Evolutionary conservation across 1,140 invertebrate species (phyloP), one percentile per base, ranked within the genome.

Genomic region (Halesus radiatus): DNA sequence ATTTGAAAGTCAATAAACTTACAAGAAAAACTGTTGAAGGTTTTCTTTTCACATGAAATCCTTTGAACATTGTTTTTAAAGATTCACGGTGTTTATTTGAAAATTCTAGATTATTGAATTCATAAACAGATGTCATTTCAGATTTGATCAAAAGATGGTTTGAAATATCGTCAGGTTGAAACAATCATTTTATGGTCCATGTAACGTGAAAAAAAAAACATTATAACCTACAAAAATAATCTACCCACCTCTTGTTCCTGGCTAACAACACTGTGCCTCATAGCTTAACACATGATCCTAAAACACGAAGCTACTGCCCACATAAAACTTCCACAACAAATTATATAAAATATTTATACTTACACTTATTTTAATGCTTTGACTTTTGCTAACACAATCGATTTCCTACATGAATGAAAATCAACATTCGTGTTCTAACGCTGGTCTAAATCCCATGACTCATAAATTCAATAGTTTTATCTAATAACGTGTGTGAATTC

Each of bases 391-490:
- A 16, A 66, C n/a, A 26, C 20, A 64, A 64, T 64, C 23, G 22
- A 5, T 29, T 66, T 29, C 29, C 68, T 72, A 52, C 68, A 8
- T 72, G 50, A 56, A 72, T 80, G 58, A n/a, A 50, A 20, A 50
- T 72, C 45, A 50, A 52, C 18, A 22, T 20, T 20, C 18, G 10
- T 20, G 37, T 45, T 45, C 37, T 45, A 45, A 13, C 37, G 32
- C 32, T 37, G 3, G 32, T 37, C 3, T 37, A 37, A 37, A 37
- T 8, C 37, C 37, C 0, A 45, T 45, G 10, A 45, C 7, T 37
- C 32, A 29, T 37, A 37, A 37, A 37, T 7, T 37, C 32, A 37
- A 37, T 37, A 45, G 8, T 13, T 45, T 45, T 45, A 45, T 45
- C 37, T 45, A 13, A 45, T 45, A 7, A 45, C 13, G 37, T 45